phyloP scores from a whole-genome alignment of 2,888 invertebrate species.

The Neoascia interrupta region DNA sequence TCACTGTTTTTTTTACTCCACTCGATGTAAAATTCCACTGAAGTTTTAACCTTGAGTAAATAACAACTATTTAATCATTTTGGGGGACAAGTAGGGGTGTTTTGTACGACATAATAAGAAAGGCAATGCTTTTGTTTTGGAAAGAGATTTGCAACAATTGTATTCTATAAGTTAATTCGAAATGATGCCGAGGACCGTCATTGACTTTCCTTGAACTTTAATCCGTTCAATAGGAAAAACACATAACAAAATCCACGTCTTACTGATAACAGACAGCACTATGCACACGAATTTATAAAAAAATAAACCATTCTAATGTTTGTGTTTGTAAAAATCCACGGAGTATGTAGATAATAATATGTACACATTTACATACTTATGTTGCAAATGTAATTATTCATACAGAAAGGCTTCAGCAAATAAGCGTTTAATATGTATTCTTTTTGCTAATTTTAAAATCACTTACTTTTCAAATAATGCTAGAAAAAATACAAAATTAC shows the following conservation, averaged over 20 bases:
- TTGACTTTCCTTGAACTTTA: too few relatives aligned
- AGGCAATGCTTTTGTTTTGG: conserved; percentile 12
- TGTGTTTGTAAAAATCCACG: too few relatives aligned
- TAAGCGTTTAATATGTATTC: too few relatives aligned
- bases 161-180: too few relatives aligned
- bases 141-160: conserved; percentile 5
- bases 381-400: too few relatives aligned
- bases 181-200: too few relatives aligned
- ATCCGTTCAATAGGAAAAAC: background rate
- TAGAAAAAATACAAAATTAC: conserved; percentile 19
- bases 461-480: conserved; percentile 36
- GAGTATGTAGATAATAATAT: too few relatives aligned
- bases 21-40: conserved; percentile 11
- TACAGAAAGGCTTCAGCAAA: too few relatives aligned
- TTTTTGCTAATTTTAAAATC: too few relatives aligned
- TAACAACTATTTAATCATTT: background rate
- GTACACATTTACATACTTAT: too few relatives aligned
- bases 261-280: too few relatives aligned
- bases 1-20: conserved; percentile 27
- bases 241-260: background rate
- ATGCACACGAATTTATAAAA: conserved; percentile 6
- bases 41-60: conserved; percentile 47
- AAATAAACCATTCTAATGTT: conserved; percentile 1
- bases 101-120: background rate
- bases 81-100: background rate